These are phyloP conservation scores for Esox niger DNA, from an alignment of 2,113 vertebrate genomes.

Conservation along the genomic window DNA sequence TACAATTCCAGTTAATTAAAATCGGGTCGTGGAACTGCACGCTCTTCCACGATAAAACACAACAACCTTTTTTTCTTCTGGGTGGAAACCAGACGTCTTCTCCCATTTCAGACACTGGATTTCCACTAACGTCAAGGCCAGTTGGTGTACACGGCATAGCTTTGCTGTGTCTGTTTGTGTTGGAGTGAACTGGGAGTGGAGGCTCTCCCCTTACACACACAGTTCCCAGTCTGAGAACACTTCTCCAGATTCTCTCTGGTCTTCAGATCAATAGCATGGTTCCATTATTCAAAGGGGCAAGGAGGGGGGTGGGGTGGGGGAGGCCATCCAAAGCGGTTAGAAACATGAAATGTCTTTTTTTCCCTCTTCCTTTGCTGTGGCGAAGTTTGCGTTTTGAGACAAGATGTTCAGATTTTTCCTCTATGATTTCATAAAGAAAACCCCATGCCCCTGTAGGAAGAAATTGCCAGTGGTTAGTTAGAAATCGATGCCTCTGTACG, in stretches of 20 bases:
- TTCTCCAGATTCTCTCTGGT: slow-evolving; percentile 53
- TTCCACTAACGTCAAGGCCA: too few relatives aligned
- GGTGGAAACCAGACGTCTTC: too few relatives aligned
- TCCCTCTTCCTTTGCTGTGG: slow-evolving; percentile 45
- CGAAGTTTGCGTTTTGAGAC: slow-evolving; percentile 47
- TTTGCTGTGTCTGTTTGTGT: slow-evolving; percentile 21
- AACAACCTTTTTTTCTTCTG: too few relatives aligned
- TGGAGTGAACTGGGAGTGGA: slow-evolving; percentile 4
- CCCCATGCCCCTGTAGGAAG: slow-evolving; percentile 31
- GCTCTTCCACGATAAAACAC: too few relatives aligned
- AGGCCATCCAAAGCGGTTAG: slow-evolving; percentile 23
- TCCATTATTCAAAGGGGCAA: slow-evolving; percentile 22
- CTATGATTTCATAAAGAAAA: slow-evolving; percentile 52
- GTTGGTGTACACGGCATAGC: too few relatives aligned
- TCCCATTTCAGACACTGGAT: too few relatives aligned
- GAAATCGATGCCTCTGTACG: slow-evolving; percentile 26
- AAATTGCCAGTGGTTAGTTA: slow-evolving; percentile 12
- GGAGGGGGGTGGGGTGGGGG: too few relatives aligned
- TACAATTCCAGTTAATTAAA: too few relatives aligned
- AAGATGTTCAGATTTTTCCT: slow-evolving; percentile 57
- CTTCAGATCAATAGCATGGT: slow-evolving; percentile 39
- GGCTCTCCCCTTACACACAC: slow-evolving; percentile 13
- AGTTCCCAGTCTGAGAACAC: slow-evolving; percentile 30
- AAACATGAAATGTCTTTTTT: slow-evolving; percentile 43
- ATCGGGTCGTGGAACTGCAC: too few relatives aligned